phyloP scores from a whole-genome alignment of 2,888 invertebrate species.

The Scaptodrosophila latifasciaeformis region DNA sequence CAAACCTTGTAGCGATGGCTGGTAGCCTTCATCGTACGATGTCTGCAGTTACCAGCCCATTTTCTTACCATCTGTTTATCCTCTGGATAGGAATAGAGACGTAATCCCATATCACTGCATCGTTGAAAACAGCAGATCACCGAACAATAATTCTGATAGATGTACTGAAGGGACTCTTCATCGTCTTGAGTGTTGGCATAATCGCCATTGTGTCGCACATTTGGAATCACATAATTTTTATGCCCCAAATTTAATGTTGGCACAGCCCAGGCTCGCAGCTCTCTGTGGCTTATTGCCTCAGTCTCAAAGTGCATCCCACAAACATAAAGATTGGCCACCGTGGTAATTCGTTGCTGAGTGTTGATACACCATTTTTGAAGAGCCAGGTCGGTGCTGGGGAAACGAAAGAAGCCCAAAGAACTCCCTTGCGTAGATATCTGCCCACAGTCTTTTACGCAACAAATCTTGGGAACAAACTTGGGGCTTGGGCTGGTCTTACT shows the following conservation, averaged over 20 bases:
- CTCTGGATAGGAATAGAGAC: slow-evolving; percentile 50
- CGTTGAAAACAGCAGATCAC: slow-evolving; percentile 55
- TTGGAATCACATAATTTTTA: slow-evolving; percentile 45
- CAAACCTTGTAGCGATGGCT: slow-evolving; percentile 57
- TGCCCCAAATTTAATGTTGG: slow-evolving; percentile 64
- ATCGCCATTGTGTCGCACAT: slow-evolving; percentile 51
- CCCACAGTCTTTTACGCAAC: slow-evolving; percentile 43
- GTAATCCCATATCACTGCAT: slow-evolving; percentile 26
- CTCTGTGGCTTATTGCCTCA: slow-evolving; percentile 40
- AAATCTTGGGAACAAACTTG: slow-evolving; percentile 23
- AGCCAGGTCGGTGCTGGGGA: slow-evolving; percentile 45
- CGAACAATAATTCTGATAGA: slow-evolving; percentile 57
- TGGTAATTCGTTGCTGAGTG: slow-evolving; percentile 32
- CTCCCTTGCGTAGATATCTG: slow-evolving; percentile 7
- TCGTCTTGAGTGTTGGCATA: slow-evolving; percentile 47
- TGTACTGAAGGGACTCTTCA: slow-evolving; percentile 43
- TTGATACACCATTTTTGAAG: slow-evolving; percentile 59
- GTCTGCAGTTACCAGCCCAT: slow-evolving; percentile 62
- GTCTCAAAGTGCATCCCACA: slow-evolving; percentile 60
- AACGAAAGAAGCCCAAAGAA: slow-evolving; percentile 34
- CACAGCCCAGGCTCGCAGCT: slow-evolving; percentile 56
- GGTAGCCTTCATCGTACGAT: slow-evolving; percentile 58
- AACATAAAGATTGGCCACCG: slow-evolving; percentile 37
- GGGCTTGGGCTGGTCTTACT: background rate
- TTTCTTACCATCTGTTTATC: slow-evolving; percentile 44